Base-by-base conservation (phyloP, 2,113 vertebrate genomes). In the Columba livia region DNA sequence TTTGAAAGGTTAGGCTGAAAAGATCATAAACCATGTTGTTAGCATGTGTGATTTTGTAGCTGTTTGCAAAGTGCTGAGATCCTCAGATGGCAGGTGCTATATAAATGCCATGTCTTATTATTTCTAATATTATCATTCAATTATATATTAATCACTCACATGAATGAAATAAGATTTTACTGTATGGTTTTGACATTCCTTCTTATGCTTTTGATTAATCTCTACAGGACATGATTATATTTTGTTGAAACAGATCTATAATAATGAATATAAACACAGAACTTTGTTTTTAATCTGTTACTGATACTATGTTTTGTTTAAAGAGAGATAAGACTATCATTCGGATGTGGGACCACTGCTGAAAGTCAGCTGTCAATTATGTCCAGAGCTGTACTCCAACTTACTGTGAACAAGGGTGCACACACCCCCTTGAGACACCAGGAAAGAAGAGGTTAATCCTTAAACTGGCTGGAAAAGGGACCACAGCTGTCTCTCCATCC, bases 1-100 rank as follows among this genome's bases (percentile, higher is more conserved):
- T 97, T 92, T 94, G 96, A 93, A 97, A 93, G 87, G 77, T 93
- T 96, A 95, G 78, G 62, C 78, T 89, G 80, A 58, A 85, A 94
- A 96, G 94, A 96, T 95, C 94, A 95, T 86, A 95, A 96, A 83
- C 89, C 94, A 97, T 97, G 94, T 90, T 97, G 94, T 93, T 94
- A 88, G 75, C 97, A 97, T 84, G 94, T 97, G 96, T 94, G 94
- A 69, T 93, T 96, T 66, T 90, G 93, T 84, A 67, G 80, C 54
- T 90, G 56, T 91, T 95, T 88, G 80, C 71, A 95, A 95, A 97
- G 83, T 85, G 80, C 83, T 89, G 94, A 96, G 94, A 91, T 80
- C 47, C 47, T 94, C 57, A 84, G 62, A 88, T 77, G 81, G 79
- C 93, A 97, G 91, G 88, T 94, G 79, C 82, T 91, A 40, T 94